Evolutionary conservation across 2,113 vertebrate species (phyloP).

Genomic region (Microcebus ravelobensis): DNA sequence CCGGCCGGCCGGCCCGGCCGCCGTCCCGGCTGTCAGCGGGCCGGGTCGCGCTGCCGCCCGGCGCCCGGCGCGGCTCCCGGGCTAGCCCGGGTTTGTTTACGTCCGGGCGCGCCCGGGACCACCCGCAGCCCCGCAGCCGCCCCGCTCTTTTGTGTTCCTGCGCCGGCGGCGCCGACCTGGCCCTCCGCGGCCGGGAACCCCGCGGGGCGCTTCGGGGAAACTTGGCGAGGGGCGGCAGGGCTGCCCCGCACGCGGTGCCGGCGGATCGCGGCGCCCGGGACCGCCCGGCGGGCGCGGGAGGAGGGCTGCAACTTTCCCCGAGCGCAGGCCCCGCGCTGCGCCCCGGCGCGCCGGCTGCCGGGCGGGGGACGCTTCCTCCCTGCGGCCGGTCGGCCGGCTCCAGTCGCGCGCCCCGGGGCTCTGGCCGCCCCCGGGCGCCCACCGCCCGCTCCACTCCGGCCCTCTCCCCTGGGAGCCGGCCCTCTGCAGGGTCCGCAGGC

Average conservation of each 20-base stretch:
- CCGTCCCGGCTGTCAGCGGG: not conserved
- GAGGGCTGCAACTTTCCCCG: conserved; percentile 59
- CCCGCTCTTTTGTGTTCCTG: conserved; percentile 65
- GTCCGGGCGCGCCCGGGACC: conserved; percentile 20
- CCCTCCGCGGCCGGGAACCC: not conserved
- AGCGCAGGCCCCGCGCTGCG: not conserved
- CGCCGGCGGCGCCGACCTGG: not conserved
- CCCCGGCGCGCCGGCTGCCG: not conserved
- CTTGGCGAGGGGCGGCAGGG: conserved; percentile 39
- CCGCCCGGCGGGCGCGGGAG: not conserved
- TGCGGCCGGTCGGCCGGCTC: not conserved
- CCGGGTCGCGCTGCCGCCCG: not conserved
- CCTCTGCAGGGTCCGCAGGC: not conserved
- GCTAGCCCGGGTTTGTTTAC: conserved; percentile 61
- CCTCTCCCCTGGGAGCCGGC: not conserved
- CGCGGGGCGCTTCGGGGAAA: conserved; percentile 33
- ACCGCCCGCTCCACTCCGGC: not conserved
- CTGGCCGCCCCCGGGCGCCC: not conserved
- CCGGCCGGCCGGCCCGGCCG: conserved; percentile 48
- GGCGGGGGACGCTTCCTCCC: not conserved
- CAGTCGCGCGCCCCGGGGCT: not conserved
- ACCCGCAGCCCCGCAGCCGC: conserved; percentile 10
- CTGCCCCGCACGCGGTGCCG: not conserved
- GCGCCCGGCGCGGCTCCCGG: not conserved
- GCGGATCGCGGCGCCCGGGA: not conserved